phyloP scores from a whole-genome alignment of 2,797 vertebrate species.

The Epinephelus awoara region DNA sequence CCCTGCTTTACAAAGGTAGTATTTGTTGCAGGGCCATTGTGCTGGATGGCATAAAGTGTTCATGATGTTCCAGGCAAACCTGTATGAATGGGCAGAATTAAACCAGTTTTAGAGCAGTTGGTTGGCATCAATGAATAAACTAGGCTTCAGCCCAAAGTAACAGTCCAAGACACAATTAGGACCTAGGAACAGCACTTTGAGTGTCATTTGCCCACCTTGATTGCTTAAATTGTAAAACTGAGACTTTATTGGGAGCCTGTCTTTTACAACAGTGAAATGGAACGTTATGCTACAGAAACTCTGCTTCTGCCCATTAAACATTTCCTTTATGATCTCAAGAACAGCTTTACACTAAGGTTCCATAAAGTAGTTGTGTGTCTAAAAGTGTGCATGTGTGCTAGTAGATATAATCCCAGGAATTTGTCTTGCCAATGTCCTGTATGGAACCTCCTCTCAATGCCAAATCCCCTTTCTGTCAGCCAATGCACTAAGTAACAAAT shows the following conservation, averaged over 20 bases:
- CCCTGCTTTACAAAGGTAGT: not conserved
- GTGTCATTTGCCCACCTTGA: slow-evolving; percentile 26
- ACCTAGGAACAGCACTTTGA: slow-evolving; percentile 16
- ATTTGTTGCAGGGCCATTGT: not conserved
- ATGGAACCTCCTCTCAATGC: slow-evolving; percentile 18
- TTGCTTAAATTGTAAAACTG: slow-evolving; percentile 32
- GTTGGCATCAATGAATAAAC: not conserved
- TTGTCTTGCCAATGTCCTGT: slow-evolving; percentile 36
- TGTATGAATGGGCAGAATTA: not conserved
- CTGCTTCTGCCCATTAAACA: slow-evolving; percentile 12
- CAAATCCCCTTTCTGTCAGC: slow-evolving; percentile 44
- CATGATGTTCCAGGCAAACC: not conserved
- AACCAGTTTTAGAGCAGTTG: not conserved
- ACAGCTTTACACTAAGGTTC: slow-evolving; percentile 35
- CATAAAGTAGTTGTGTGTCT: not conserved
- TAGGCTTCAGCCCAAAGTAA: not conserved
- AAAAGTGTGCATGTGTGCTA: slow-evolving; percentile 1
- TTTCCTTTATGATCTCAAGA: slow-evolving; percentile 16
- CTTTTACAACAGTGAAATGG: not conserved
- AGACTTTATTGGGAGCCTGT: slow-evolving; percentile 1
- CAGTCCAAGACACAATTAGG: slow-evolving; percentile 2
- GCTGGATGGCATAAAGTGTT: not conserved
- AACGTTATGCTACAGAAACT: slow-evolving; percentile 16
- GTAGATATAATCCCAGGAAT: slow-evolving; percentile 9
- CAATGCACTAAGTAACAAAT: slow-evolving; percentile 55